Evolutionary conservation across 2,888 invertebrate species (phyloP).

Genomic region (Argyresthia albistria): DNA sequence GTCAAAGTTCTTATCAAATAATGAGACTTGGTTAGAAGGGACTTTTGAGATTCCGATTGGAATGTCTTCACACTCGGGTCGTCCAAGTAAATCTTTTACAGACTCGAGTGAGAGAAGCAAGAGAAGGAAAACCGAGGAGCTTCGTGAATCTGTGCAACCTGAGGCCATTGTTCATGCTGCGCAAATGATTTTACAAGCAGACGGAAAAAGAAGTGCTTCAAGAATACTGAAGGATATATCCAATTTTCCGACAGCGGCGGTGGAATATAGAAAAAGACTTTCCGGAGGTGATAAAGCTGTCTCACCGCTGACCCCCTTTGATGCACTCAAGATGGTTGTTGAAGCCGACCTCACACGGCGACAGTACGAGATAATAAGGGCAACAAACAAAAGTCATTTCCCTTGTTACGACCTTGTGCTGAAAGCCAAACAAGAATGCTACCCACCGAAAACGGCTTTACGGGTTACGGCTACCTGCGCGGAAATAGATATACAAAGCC

Average conservation of each 20-base stretch:
- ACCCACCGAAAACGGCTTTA: not conserved
- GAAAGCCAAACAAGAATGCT: not conserved
- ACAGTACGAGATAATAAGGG: conserved; percentile 4
- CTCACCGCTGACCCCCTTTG: not conserved
- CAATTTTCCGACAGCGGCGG: not conserved
- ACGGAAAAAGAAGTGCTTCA: not conserved
- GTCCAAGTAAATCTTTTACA: too few species aligned
- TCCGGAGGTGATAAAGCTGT: not conserved
- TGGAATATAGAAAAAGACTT: not conserved
- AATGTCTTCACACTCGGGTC: too few species aligned
- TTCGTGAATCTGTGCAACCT: not conserved
- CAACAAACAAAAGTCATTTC: not conserved
- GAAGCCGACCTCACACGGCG: conserved; percentile 6
- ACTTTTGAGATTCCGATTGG: too few species aligned
- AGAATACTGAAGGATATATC: conserved; percentile 3
- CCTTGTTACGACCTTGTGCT: not conserved
- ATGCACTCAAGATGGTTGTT: not conserved
- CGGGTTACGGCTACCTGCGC: not conserved
- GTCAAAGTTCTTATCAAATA: too few species aligned
- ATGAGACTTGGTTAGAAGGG: too few species aligned
- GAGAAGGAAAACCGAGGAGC: conserved; percentile 3
- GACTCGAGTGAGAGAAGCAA: not conserved
- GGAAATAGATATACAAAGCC: not conserved
- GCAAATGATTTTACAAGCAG: not conserved
- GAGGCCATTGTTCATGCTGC: not conserved